Evolutionary conservation across 2,888 invertebrate species (phyloP).

Genomic region (Pseudococcus jackbeardsleyi): DNA sequence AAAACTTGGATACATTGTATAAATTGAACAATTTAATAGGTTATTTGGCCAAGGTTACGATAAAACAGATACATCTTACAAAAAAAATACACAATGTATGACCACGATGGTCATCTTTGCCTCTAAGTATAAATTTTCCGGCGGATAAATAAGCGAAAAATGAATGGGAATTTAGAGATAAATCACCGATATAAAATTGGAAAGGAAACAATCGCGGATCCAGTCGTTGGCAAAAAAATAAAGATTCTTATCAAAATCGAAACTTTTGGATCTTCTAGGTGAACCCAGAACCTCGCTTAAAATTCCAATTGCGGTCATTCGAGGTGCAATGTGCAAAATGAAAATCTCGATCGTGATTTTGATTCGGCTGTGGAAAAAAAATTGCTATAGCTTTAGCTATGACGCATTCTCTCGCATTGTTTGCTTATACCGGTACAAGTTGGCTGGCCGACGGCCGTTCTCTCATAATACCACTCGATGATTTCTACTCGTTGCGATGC

Average conservation of each 20-base stretch:
- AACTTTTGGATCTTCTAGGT: background rate
- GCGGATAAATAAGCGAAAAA: background rate
- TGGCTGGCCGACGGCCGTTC: background rate
- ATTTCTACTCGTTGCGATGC: conserved; percentile 53
- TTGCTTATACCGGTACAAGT: background rate
- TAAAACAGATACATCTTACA: background rate
- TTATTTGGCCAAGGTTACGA: conserved; percentile 19
- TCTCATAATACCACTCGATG: conserved; percentile 25
- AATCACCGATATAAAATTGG: background rate
- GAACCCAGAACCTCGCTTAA: background rate
- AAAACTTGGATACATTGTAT: background rate
- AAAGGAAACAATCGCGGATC: conserved; percentile 3
- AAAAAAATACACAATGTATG: background rate
- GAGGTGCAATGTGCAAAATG: background rate
- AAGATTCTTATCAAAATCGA: conserved; percentile 3
- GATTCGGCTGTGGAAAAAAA: background rate
- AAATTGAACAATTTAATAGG: conserved; percentile 29
- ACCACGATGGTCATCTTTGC: background rate
- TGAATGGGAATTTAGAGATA: background rate
- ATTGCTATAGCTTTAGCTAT: background rate
- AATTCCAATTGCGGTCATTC: background rate
- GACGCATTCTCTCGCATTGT: background rate
- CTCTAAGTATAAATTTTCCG: conserved; percentile 3
- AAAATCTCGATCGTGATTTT: background rate
- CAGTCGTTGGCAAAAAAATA: background rate